Conservation (phyloP, 2,797 vertebrate genomes). For the Cossypha caffra region DNA sequence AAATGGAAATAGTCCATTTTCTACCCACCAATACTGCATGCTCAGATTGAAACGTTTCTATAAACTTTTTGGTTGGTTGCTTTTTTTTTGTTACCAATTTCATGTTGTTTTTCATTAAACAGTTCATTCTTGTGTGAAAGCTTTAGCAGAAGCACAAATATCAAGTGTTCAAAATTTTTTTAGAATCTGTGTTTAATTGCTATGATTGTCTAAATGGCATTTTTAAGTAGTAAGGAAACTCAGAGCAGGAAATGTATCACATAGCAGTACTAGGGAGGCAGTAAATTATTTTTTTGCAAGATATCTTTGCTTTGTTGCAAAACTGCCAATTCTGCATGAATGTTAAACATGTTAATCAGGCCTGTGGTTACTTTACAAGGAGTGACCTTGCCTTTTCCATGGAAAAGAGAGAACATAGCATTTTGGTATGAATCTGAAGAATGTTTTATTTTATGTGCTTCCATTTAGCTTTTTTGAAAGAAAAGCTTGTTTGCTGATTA, state of each 20-base stretch:
- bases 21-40: background rate
- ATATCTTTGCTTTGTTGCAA: background rate
- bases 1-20: background rate
- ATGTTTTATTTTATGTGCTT: background rate
- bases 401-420: background rate
- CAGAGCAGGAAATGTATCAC: background rate
- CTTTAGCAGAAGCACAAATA: background rate
- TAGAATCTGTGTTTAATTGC: background rate
- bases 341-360: background rate
- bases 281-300: background rate
- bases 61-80: background rate
- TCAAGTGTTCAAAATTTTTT: background rate
- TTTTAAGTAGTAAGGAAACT: background rate
- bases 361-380: background rate
- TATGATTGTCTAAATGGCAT: background rate
- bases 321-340: background rate
- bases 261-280: background rate
- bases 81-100: background rate
- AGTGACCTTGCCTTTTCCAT: background rate
- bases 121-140: background rate
- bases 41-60: background rate
- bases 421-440: background rate
- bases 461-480: background rate
- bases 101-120: background rate
- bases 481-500: background rate